Conservation (phyloP, 92 coral and sea anemone species). For the Epizoanthus illoricatus region DNA sequence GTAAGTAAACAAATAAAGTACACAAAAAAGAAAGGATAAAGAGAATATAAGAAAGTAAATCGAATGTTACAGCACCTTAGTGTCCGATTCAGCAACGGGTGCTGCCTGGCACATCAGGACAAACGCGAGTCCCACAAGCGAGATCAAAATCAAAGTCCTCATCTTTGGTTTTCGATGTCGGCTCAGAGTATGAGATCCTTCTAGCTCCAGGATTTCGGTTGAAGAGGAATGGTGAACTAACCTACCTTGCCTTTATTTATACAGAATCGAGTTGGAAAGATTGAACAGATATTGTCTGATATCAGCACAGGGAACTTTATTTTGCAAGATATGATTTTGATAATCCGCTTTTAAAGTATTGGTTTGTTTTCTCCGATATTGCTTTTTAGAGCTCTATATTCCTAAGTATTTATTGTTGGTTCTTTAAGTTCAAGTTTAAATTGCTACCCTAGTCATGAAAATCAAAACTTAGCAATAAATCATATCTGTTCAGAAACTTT, state of each 20-base stretch:
- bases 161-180: background rate
- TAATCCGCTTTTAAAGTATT: too few relatives aligned
- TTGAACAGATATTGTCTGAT: too few relatives aligned
- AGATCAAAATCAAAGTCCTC: slow-evolving; percentile 18
- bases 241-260: background rate
- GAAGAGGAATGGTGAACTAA: background rate
- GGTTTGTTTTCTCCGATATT: too few relatives aligned
- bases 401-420: too few relatives aligned
- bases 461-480: too few relatives aligned
- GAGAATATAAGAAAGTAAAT: background rate
- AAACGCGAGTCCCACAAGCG: slow-evolving; percentile 18
- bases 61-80: background rate
- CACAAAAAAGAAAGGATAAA: background rate
- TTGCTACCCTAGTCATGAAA: too few relatives aligned
- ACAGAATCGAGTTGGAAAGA: background rate
- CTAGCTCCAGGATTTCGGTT: background rate
- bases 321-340: too few relatives aligned
- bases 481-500: too few relatives aligned
- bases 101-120: slow-evolving; percentile 6
- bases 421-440: too few relatives aligned
- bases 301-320: too few relatives aligned
- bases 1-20: background rate
- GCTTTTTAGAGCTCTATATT: too few relatives aligned
- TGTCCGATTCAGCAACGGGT: background rate
- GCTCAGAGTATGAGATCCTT: background rate